phyloP scores from a whole-genome alignment of 1,140 invertebrate species.

The Drosophila santomea region DNA sequence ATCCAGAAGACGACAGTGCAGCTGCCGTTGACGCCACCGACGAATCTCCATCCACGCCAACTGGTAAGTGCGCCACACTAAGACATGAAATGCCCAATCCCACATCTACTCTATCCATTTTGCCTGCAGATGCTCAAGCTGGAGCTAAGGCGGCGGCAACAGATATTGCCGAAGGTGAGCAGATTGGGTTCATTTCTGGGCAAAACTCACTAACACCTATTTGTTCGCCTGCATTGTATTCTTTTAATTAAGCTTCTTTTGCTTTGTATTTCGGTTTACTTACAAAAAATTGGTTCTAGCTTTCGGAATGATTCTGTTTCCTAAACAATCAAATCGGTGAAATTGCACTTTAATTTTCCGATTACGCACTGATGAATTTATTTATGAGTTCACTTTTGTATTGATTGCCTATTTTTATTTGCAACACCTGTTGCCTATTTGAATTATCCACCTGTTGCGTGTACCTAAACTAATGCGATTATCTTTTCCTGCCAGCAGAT shows the following conservation, averaged over 20 bases:
- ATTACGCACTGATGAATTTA: no score
- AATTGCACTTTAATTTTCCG: no score
- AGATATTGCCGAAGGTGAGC: constrained; percentile 69
- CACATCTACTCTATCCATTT: constrained; percentile 39
- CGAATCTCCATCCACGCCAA: constrained; percentile 16
- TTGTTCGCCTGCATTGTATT: not conserved
- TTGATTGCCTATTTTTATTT: not conserved
- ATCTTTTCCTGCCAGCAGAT: constrained; percentile 9
- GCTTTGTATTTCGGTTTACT: not conserved
- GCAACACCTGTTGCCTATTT: not conserved
- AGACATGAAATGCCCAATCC: constrained; percentile 2
- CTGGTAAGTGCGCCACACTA: constrained; percentile 39
- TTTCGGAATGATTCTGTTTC: no score
- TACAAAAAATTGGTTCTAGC: no score
- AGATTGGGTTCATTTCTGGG: constrained; percentile 12
- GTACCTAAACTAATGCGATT: not conserved
- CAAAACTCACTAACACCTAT: not conserved
- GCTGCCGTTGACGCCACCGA: constrained; percentile 16
- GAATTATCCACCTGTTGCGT: not conserved
- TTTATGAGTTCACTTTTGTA: no score
- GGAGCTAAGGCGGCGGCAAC: constrained; percentile 52
- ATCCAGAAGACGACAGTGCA: constrained; percentile 19
- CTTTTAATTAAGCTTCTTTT: not conserved
- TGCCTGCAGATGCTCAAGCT: constrained; percentile 65
- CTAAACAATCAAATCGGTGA: no score